A percentile compares a stretch with the other conserved stretches of the same genome.
Evolutionary conservation across 2,888 invertebrate genomes (phyloP).

Genomic region (Diplazon laetatorius): DNA sequence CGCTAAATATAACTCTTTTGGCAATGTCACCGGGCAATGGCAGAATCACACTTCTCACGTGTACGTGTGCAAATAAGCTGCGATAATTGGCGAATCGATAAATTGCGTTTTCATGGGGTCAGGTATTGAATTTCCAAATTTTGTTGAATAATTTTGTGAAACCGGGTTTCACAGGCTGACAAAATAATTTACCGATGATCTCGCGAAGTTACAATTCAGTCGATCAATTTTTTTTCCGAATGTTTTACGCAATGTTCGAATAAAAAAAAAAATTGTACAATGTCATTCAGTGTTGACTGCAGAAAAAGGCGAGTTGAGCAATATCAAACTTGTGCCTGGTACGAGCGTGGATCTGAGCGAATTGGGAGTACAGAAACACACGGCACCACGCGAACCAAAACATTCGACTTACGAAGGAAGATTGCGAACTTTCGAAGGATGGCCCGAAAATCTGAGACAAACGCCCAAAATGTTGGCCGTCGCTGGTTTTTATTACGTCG

Average conservation of each 20-base stretch:
- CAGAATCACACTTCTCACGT: slow-evolving; percentile 58
- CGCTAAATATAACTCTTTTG: slow-evolving; percentile 74
- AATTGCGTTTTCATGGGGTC: slow-evolving; percentile 69
- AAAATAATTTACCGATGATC: not conserved
- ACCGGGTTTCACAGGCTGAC: too few relatives aligned
- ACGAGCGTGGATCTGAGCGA: slow-evolving; percentile 82
- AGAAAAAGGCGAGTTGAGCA: slow-evolving; percentile 78
- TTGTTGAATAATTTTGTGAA: too few relatives aligned
- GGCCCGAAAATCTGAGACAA: slow-evolving; percentile 91
- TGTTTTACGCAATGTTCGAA: slow-evolving; percentile 9
- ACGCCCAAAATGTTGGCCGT: slow-evolving; percentile 90
- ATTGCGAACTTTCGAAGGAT: slow-evolving; percentile 88
- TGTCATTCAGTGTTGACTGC: slow-evolving; percentile 63
- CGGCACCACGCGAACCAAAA: slow-evolving; percentile 86
- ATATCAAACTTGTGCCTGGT: slow-evolving; percentile 79
- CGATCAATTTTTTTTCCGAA: not conserved
- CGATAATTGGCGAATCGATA: slow-evolving; percentile 55
- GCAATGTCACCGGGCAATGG: slow-evolving; percentile 70
- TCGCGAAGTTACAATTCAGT: not conserved
- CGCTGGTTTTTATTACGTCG: slow-evolving; percentile 94
- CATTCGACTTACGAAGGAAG: slow-evolving; percentile 88
- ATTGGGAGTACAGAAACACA: slow-evolving; percentile 85
- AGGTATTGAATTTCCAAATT: slow-evolving; percentile 65
- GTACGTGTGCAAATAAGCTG: slow-evolving; percentile 64
- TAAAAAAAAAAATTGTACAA: slow-evolving; percentile 42